A percentile compares a stretch with the other conserved stretches of the same genome.
These are phyloP conservation scores for Ennomos fuscantarius DNA, from an alignment of 2,888 invertebrate species.

Conservation along the genomic window DNA sequence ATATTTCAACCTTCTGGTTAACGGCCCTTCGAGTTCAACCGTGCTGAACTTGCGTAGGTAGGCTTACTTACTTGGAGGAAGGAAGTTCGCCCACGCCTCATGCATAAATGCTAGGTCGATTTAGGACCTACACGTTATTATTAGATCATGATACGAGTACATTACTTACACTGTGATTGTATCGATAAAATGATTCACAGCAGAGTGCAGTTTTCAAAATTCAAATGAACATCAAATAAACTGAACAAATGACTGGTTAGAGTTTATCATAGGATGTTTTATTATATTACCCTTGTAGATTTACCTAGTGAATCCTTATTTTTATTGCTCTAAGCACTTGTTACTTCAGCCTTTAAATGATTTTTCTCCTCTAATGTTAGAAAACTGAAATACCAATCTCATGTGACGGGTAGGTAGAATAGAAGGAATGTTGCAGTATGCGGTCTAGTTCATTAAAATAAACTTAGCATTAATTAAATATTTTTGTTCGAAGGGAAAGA, in stretches of 20 bases:
- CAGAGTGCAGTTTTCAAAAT: too few species aligned
- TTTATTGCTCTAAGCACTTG: background rate
- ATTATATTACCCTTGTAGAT: too few species aligned
- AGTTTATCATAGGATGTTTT: too few species aligned
- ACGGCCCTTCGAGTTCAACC: slow-evolving; percentile 6
- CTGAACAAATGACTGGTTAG: too few species aligned
- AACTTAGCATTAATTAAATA: slow-evolving; percentile 15
- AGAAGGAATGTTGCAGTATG: background rate
- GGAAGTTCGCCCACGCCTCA: slow-evolving; percentile 35
- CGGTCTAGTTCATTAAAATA: slow-evolving; percentile 22
- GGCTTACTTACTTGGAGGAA: slow-evolving; percentile 18
- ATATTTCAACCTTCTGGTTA: slow-evolving; percentile 5
- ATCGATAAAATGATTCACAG: too few species aligned
- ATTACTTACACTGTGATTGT: too few species aligned
- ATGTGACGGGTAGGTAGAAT: slow-evolving; percentile 6
- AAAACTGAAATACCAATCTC: slow-evolving; percentile 9
- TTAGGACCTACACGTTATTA: slow-evolving; percentile 6
- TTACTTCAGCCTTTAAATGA: slow-evolving; percentile 9
- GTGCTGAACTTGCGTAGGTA: slow-evolving; percentile 19
- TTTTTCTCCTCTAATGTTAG: slow-evolving; percentile 7
- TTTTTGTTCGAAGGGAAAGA: slow-evolving; percentile 11
- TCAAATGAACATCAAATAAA: too few species aligned
- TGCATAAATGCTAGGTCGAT: slow-evolving; percentile 26
- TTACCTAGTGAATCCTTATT: too few species aligned
- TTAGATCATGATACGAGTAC: background rate